These are phyloP conservation scores for Amphimedon queenslandica DNA, from an alignment of 37 sponge, comb jelly and placozoan genomes.

Conservation along the genomic window DNA sequence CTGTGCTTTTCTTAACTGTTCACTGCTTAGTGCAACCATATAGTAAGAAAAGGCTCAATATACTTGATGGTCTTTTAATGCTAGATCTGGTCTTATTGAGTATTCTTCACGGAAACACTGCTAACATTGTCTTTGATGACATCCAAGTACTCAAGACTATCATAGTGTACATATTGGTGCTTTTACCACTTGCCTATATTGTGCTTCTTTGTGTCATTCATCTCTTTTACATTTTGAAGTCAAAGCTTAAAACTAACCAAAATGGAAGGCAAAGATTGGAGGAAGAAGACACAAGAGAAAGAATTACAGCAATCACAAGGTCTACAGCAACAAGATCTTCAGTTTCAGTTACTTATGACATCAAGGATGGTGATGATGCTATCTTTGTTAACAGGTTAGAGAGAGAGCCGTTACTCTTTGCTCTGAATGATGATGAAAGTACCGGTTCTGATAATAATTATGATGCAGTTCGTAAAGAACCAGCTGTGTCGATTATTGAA, in stretches of 20 bases:
- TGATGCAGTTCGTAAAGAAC: too few species aligned
- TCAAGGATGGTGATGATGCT: not conserved
- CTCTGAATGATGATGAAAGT: too few species aligned
- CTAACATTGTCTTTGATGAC: constrained; percentile 11
- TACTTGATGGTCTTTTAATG: constrained; percentile 11
- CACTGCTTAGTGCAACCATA: constrained; percentile 20
- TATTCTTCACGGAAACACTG: constrained; percentile 12
- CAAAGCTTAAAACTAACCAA: not conserved
- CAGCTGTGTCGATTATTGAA: too few species aligned
- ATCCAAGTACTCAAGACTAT: not conserved
- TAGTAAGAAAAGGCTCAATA: constrained; percentile 14
- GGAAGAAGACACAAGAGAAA: too few species aligned
- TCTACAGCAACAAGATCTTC: not conserved
- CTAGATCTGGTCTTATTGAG: constrained; percentile 13
- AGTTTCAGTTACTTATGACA: not conserved
- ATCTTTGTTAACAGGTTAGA: not conserved
- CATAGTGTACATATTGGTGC: constrained; percentile 4
- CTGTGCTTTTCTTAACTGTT: constrained; percentile 4
- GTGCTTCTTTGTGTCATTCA: not conserved
- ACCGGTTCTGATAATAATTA: too few species aligned
- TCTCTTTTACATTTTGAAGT: not conserved
- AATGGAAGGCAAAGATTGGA: too few species aligned
- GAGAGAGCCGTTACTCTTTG: constrained; percentile 8
- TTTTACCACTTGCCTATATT: constrained; percentile 6
- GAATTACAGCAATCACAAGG: not conserved